Base-by-base conservation (phyloP, 1,140 invertebrate species). In the Drosophila obscura region DNA sequence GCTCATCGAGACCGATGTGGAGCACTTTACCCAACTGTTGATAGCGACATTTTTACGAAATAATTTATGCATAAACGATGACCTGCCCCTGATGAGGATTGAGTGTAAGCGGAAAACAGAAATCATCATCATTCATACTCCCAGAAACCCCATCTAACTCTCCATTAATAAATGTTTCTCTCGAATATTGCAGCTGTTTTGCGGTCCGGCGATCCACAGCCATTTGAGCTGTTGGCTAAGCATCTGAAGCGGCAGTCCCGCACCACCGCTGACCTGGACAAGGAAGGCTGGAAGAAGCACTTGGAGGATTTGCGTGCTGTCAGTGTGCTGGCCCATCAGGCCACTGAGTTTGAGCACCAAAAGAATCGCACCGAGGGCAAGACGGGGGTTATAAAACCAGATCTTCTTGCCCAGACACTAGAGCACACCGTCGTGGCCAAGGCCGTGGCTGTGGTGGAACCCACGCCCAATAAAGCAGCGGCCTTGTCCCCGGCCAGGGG, bases 1-100 rank as follows among this genome's bases (percentile, higher is more conserved):
- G 28, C 93, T 95, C 66, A 76, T 95, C 53, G 94, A 94, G 80
- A 94, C 94, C 43, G 94, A 95, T 91, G 88, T 95, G 60, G 93
- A 95, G 61, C 93, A 94, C 73, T 92, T 95, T 39, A 93, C 94
- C 8, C 93, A 94, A 88, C 92, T 96, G 45, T 91, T 94, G 74
- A 84, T 92, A 68, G 93, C 84, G 79, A 93, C 91, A 80, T 93
- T 94, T 83, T 94, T 94, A 92, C 92, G 94, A 92, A 94, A 93
- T 91, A 92, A 92, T 92, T 92, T 94, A 44, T 92, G 92, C 77
- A 94, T 95, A 65, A 95, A 95, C 83, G 94, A 95, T 91, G 93
- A 94, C 58, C 92, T 95, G 69, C 92, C 93, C 75, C 85, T 96
- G 8, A 91, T 94, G 35, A 93, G 94, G 79, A 93, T 96, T 80